These are phyloP conservation scores for Amphiprion ocellaris DNA, from an alignment of 2,113 vertebrate genomes.

Conservation along the genomic window DNA sequence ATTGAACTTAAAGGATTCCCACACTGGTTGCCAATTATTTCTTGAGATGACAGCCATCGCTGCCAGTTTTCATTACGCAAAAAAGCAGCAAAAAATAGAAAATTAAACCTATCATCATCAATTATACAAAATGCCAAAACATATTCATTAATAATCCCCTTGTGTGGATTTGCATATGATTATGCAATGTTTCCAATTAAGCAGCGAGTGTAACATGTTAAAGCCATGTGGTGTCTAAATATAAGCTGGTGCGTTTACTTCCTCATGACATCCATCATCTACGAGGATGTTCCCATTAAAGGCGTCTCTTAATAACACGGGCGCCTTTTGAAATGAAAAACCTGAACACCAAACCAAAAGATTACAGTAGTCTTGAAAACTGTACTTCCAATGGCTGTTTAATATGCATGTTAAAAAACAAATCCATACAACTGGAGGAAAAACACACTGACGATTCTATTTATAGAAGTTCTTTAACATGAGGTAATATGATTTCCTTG, in stretches of 20 bases:
- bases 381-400: neutral
- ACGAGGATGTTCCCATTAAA: conserved; percentile 52
- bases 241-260: conserved; percentile 58
- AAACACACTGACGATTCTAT: neutral
- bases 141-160: conserved; percentile 65
- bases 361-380: neutral
- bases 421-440: neutral
- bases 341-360: conserved; percentile 2
- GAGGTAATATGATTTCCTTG: neutral
- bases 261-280: conserved; percentile 62
- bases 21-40: conserved; percentile 55
- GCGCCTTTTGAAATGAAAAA: conserved; percentile 20
- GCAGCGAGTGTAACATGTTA: conserved; percentile 48
- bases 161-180: conserved; percentile 68
- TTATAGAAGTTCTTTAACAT: neutral
- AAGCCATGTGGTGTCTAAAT: conserved; percentile 59
- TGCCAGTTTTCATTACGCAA: conserved; percentile 44
- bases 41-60: conserved; percentile 43
- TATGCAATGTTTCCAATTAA: conserved; percentile 72
- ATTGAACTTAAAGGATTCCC: conserved; percentile 57
- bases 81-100: conserved; percentile 58
- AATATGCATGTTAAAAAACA: neutral
- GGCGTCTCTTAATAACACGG: conserved; percentile 44
- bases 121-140: conserved; percentile 67
- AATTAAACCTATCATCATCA: conserved; percentile 69